Evolutionary conservation across 1,140 invertebrate genomes (phyloP).

Genomic region (Drosophila mauritiana): DNA sequence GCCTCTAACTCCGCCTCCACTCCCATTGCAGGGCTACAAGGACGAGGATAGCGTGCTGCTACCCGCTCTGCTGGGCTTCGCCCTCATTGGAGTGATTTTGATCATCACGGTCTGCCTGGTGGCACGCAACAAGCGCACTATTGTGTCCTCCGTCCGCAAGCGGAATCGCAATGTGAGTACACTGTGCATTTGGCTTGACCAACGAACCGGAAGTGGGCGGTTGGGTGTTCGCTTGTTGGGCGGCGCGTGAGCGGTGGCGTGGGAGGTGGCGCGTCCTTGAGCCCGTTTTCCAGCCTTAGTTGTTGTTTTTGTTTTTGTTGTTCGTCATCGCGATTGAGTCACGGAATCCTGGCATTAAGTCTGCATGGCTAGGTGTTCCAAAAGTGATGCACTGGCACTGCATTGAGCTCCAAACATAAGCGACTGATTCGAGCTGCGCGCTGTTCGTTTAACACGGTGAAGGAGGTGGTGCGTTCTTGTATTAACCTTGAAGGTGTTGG

Average conservation of each 20-base stretch:
- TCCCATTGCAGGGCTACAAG: constrained; percentile 72
- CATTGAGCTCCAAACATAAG: no score
- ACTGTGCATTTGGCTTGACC: constrained; percentile 56
- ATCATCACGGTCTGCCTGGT: constrained; percentile 81
- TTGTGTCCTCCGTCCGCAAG: constrained; percentile 81
- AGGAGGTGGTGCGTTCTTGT: no score
- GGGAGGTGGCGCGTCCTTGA: constrained; percentile 33
- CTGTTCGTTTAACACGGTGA: background rate
- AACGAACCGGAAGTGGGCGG: constrained; percentile 4
- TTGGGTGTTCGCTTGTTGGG: background rate
- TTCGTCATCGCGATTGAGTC: no score
- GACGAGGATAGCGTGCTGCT: constrained; percentile 82
- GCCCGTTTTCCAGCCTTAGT: constrained; percentile 9
- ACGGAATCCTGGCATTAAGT: no score
- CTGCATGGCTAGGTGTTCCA: no score
- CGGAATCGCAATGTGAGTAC: constrained; percentile 84
- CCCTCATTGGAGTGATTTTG: constrained; percentile 82
- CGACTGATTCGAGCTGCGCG: constrained; percentile 1
- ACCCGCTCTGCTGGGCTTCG: constrained; percentile 77
- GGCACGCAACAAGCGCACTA: constrained; percentile 83
- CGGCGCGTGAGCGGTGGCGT: background rate
- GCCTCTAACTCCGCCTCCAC: no score
- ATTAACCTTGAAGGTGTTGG: no score
- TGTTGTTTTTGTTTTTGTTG: background rate
- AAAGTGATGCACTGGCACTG: no score